Base-by-base conservation (phyloP, 2,888 invertebrate species). In the Chymomyza caudatula region DNA sequence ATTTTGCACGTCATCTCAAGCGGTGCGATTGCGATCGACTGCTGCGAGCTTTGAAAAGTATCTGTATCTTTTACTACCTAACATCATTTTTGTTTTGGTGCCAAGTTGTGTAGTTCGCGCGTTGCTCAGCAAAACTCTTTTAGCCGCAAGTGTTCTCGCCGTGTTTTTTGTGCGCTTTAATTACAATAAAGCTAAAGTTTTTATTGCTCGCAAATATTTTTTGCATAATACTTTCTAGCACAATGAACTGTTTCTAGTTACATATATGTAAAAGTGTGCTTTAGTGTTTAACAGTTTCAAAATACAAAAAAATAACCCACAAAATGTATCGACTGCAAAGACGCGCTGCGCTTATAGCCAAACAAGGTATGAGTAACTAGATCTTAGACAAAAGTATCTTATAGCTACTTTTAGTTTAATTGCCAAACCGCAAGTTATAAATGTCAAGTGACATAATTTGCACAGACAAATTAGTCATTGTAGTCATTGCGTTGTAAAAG, bases 281-380 rank as follows among this genome's bases (percentile, higher is more conserved):
- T 57, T 19, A n/a, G n/a, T 51, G 13, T 54, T 25, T 13, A 52
- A 20, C 3, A 54, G 25, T 53, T 53, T 42, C 11, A 23, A 44
- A 20, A 11, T 13, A 57, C 1, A 67, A 49, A 52, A 29, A 52
- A 56, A n/a, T 17, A 64, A 20, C n/a, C n/a, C 17, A 25, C 71
- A 76, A 52, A 72, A 89, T 89, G 89, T 89, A 88, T 81, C 89
- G 89, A 74, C 80, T 88, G 78, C 89, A 89, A 76, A 78, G 90
- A 78, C 75, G 80, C 47, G 83, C 88, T 63, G 87, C 90, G 71
- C 74, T 89, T 61, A 89, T 88, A 75, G 85, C 88, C 78, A 89
- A 89, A 80, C 85, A 88, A 89, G 89, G 89, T 89, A 89, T 77
- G 60, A 20, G 56, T 49, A 49, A 49, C 49, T 49, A 49, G 19